Evolutionary conservation across 2,113 vertebrate species (phyloP), one percentile per base, ranked within the genome.

Genomic region (Tyto alba): DNA sequence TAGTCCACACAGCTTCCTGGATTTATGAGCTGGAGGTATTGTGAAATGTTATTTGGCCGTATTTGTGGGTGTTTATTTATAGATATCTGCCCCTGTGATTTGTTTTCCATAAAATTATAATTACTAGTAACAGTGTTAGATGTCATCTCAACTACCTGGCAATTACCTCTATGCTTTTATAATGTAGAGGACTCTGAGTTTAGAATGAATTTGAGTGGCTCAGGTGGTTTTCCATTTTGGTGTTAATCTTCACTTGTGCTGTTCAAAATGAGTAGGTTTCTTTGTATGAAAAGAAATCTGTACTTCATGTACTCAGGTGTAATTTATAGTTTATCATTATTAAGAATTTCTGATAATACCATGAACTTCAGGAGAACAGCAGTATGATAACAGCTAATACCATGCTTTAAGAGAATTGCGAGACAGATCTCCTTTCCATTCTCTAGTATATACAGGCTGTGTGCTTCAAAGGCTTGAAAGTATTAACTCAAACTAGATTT

Each of bases 1-100:
- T 69, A 29, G 17, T 92, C 63, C 34, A 67, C 73, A 91, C 7
- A 50, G 85, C 91, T 90, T 93, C 56, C 74, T 91, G 23, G n/a
- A 74, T 97, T 96, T 97, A 95, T 86, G 86, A 94, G 87, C 38
- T 74, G 77, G 52, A 95, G 41, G 19, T 74, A 38, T 91, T 95
- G 92, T 94, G 95, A 95, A 97, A 97, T 84, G 38, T 2, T 55
- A n/a, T 72, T 92, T 66, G 72, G n/a, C 76, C 85, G 47, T 14
- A 57, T 95, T 66, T 67, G 93, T 92, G 79, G 63, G 92, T 96
- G 69, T 94, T 97, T 97, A 89, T 97, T 98, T 97, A 95, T 74
- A 95, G 85, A 90, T 72, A 93, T 45, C 60, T 94, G 81, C 69
- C 72, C 79, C 83, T 78, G 43, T 95, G 79, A 96, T 97, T 97